Base-by-base conservation (phyloP, 2,113 vertebrate genomes). In the Sorex araneus region DNA sequence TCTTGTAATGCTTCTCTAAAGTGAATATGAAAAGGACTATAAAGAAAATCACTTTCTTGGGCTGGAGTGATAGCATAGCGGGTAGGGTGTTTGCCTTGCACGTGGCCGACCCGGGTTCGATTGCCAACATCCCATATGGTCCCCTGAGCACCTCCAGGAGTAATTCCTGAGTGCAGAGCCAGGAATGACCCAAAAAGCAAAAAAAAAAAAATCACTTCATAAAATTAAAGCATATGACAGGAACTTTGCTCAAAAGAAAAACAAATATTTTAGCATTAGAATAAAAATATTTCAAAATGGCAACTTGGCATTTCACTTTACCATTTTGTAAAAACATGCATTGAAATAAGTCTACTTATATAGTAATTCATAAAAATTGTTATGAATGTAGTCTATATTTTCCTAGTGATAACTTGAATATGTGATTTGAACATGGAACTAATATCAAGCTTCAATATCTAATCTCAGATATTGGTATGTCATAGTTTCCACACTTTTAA, bases 221-320 rank as follows among this genome's bases (percentile, higher is more conserved):
- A 45, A 3, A 67, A 75, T 75, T 81, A 75, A 86, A 47, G 25
- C 28, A 1, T 71, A 18, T 78, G 47, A 63, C 34, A 92, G 21
- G 23, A 25, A 28, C 21, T 84, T 28, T 77, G 18, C 11, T 71
- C 7, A 81, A 45, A 45, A 71, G 27, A n/a, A 43, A 77, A 86
- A 34, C 28, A 30, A 12, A 73, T 16, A 71, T 57, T 87, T 75
- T 43, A 23, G 15, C 40, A 6, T 91, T 50, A 74, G n/a, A 69
- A 75, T 84, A 8, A 64, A 75, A 63, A 79, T n/a, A 69, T 36
- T 78, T 87, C 11, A 19, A 83, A 70, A 3, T 36, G 9, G 12
- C 76, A 80, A 69, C 63, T n/a, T 16, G 54, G 76, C 27, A 77
- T 81, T 88, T 93, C 40, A 70, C 23, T 64, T 93, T 75, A 63